A percentile compares a stretch with the other conserved stretches of the same genome.
phyloP scores from a whole-genome alignment of 2,888 invertebrate species.

The Pammene aurita region DNA sequence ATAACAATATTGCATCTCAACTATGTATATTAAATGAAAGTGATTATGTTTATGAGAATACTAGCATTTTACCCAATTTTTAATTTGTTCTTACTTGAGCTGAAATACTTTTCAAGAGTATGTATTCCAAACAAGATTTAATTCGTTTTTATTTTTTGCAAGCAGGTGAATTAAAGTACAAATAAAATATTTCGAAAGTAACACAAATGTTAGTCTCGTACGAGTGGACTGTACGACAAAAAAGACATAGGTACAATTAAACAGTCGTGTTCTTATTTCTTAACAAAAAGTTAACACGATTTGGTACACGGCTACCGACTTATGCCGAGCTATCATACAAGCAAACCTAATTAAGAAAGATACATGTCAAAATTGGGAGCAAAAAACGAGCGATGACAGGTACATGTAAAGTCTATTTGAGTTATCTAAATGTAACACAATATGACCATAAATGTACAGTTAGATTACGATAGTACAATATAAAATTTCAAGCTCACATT shows the following conservation, averaged over 20 bases:
- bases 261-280: neutral
- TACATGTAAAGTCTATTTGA: constrained; percentile 25
- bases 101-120: no score
- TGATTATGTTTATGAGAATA: no score
- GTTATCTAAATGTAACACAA: constrained; percentile 16
- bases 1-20: neutral
- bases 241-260: neutral
- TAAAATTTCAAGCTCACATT: no score
- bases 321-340: neutral
- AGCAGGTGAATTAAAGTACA: no score
- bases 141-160: no score
- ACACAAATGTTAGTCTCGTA: no score
- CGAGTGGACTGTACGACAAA: neutral
- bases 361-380: constrained; percentile 15
- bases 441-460: constrained; percentile 13
- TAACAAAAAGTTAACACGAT: constrained; percentile 11
- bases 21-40: no score
- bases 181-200: no score
- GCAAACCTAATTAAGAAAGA: constrained; percentile 15
- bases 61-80: no score
- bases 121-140: no score
- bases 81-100: no score
- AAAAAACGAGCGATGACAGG: constrained; percentile 34
- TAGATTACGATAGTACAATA: constrained; percentile 1
- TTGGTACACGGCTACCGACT: constrained; percentile 23